These are phyloP conservation scores for Sericinus montela DNA, from an alignment of 2,888 invertebrate genomes.

Conservation along the genomic window DNA sequence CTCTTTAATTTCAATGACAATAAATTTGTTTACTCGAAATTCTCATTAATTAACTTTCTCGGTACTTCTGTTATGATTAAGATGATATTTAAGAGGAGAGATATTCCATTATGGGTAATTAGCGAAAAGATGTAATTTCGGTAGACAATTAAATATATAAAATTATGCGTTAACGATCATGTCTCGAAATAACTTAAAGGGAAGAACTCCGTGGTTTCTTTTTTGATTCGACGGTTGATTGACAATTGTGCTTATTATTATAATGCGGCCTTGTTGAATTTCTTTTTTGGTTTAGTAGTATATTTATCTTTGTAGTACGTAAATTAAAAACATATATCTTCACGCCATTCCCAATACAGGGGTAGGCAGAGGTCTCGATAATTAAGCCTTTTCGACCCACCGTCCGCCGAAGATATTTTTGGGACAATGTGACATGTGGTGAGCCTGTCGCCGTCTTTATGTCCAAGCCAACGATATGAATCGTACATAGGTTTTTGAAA, in stretches of 20 bases:
- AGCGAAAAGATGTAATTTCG: conserved; percentile 6
- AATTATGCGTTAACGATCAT: conserved; percentile 16
- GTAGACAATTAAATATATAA: conserved; percentile 13
- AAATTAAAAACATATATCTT: too few relatives aligned
- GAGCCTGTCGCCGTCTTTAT: too few relatives aligned
- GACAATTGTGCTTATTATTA: conserved; percentile 5
- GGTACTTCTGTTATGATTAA: conserved; percentile 14
- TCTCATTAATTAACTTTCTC: conserved; percentile 17
- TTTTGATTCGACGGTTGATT: conserved; percentile 9
- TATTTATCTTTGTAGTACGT: too few relatives aligned
- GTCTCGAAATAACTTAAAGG: not conserved
- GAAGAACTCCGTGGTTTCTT: conserved; percentile 1
- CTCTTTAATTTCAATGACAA: conserved; percentile 5
- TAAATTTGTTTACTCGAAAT: conserved; percentile 14
- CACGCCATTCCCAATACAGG: too few relatives aligned
- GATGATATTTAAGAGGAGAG: conserved; percentile 11
- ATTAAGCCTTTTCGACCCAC: too few relatives aligned
- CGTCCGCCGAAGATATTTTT: too few relatives aligned
- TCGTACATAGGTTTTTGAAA: too few relatives aligned
- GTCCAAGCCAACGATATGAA: too few relatives aligned
- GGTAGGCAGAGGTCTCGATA: too few relatives aligned
- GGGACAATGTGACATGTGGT: too few relatives aligned
- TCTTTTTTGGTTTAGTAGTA: not conserved
- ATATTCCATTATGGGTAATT: conserved; percentile 14
- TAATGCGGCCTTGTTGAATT: not conserved